Evolutionary conservation across 2,888 invertebrate genomes (phyloP), one percentile per base, ranked within the genome.

Genomic region (Periphyllus acericola): DNA sequence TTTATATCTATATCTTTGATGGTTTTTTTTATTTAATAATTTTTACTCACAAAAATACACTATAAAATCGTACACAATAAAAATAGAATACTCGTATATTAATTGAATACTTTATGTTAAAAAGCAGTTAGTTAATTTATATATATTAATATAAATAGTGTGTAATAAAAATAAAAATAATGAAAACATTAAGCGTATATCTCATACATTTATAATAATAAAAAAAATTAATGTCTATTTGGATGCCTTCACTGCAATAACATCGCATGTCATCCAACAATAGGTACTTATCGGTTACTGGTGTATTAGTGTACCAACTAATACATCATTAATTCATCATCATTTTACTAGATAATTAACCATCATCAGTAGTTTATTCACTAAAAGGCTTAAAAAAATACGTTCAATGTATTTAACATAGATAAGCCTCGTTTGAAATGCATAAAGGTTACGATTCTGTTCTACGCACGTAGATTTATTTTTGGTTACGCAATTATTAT

Each of bases 71-170:
- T 19, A 32, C 40, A 19, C 46, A 76, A 76, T 46, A 46, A 46
- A 76, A 76, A 76, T 76, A 76, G 46, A 76, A 76, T 78, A n/a
- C n/a, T n/a, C n/a, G n/a, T n/a, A 55, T 32, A 55, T 19, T 52
- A 78, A 78, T 78, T 78, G 11, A 78, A 29, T 32, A 32, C 52
- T 9, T 40, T 68, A 11, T 4, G 68, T 68, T 68, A 68, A 68
- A 68, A 68, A n/a, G 11, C 68, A 11, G 29, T n/a, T 68, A 68
- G 68, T 60, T 3, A 60, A 60, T 46, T n/a, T n/a, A 46, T 60
- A 60, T 60, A 60, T 25, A 60, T 60, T 60, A 60, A 1, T 60
- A 60, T 60, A 21, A 60, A 21, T 60, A 4, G 60, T 25, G 60
- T 21, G 60, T 60, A 60, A 25, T 21, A 60, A 25, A 60, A 60